These are phyloP conservation scores for Nothoprocta pentlandii DNA, from an alignment of 2,113 vertebrate genomes.

Conservation along the genomic window DNA sequence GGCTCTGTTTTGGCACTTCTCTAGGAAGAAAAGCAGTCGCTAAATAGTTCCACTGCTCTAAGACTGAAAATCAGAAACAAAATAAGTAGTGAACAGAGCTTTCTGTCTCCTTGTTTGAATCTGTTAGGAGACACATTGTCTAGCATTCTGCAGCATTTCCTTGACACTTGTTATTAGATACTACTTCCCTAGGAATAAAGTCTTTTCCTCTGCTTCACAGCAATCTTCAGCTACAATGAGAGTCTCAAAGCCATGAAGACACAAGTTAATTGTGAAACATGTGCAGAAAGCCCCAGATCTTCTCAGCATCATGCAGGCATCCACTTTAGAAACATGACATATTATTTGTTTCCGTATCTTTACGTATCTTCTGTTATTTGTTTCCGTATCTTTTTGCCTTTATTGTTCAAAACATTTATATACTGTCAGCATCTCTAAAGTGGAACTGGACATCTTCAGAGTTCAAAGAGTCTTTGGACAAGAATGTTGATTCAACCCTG, in stretches of 20 bases:
- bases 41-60: background rate
- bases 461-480: background rate
- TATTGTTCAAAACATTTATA: background rate
- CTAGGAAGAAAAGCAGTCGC: background rate
- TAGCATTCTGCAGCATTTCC: slow-evolving; percentile 37
- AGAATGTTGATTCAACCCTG: background rate
- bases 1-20: background rate
- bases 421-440: background rate
- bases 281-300: background rate
- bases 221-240: background rate
- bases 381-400: background rate
- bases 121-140: background rate
- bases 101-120: background rate
- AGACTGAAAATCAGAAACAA: background rate
- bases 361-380: background rate
- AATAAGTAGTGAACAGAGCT: background rate
- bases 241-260: slow-evolving; percentile 23
- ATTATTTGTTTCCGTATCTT: background rate
- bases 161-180: slow-evolving; percentile 75
- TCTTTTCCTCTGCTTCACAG: background rate
- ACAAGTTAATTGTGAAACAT: background rate
- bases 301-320: background rate
- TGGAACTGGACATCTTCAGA: background rate
- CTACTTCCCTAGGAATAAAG: slow-evolving; percentile 75
- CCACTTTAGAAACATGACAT: background rate